Percentiles rank a stretch among this genome's conserved stretches.
phyloP scores from a whole-genome alignment of 2,888 invertebrate species.

The Spisula subtruncata region DNA sequence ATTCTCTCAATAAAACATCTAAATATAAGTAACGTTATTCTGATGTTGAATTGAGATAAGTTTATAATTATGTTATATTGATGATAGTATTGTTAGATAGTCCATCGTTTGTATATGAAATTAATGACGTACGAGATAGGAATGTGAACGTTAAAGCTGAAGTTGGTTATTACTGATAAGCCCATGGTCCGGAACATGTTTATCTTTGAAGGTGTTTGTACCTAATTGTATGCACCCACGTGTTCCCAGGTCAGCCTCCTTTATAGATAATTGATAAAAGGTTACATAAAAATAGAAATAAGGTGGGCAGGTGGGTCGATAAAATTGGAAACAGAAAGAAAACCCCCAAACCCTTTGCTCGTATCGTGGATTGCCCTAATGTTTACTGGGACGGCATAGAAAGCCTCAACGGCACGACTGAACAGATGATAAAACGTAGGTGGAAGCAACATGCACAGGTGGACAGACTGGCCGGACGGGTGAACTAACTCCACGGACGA shows the following conservation, averaged over 20 bases:
- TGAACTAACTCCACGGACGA: too few relatives aligned
- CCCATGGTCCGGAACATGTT: neutral
- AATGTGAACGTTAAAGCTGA: neutral
- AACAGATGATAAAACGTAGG: too few relatives aligned
- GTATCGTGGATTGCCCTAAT: too few relatives aligned
- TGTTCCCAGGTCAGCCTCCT: neutral
- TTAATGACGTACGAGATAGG: slow-evolving; percentile 22
- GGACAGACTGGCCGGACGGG: too few relatives aligned
- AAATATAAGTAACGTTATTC: neutral
- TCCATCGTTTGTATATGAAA: slow-evolving; percentile 29
- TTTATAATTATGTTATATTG: neutral
- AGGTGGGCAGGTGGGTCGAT: too few relatives aligned
- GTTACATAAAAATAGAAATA: neutral
- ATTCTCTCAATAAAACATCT: neutral
- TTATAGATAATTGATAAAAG: neutral
- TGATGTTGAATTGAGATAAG: neutral
- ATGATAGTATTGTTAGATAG: neutral
- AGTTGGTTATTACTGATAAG: neutral
- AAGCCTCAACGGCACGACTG: too few relatives aligned
- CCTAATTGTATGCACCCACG: neutral
- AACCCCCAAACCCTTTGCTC: too few relatives aligned
- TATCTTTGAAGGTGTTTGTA: neutral
- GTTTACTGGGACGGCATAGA: too few relatives aligned
- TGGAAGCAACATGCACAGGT: too few relatives aligned
- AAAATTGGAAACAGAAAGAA: too few relatives aligned